Conservation (phyloP, 2,113 vertebrate species). For the Prietella phreatophila region DNA sequence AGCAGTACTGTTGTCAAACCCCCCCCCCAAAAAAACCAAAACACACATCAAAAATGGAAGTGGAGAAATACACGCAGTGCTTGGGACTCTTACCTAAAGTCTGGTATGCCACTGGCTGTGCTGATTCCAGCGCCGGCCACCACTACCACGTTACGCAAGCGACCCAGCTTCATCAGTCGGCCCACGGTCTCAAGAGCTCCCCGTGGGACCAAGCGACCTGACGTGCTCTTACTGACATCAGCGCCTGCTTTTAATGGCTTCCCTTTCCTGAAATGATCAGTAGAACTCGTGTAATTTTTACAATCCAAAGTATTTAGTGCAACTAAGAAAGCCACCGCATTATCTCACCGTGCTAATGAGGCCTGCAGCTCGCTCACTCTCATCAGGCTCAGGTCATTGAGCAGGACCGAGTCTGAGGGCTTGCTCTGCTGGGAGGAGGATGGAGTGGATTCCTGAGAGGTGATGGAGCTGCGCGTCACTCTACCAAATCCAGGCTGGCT, state of each 20-base stretch:
- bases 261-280: conserved; percentile 55
- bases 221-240: conserved; percentile 6
- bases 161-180: conserved; percentile 71
- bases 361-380: conserved; percentile 62
- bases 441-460: conserved; percentile 34
- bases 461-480: conserved; percentile 63
- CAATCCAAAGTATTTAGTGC: neutral
- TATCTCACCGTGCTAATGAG: conserved; percentile 57
- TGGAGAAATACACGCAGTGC: too few species aligned
- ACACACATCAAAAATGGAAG: too few species aligned
- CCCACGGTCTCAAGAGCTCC: conserved; percentile 69
- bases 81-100: conserved; percentile 69
- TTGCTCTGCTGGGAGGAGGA: conserved; percentile 57
- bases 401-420: conserved; percentile 59
- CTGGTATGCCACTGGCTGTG: conserved; percentile 78
- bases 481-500: conserved; percentile 53
- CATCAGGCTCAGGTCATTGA: conserved; percentile 69
- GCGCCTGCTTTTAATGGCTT: conserved; percentile 35
- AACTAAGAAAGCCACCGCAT: neutral
- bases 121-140: conserved; percentile 79
- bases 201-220: conserved; percentile 17
- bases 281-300: neutral
- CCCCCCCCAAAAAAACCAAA: too few species aligned
- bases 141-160: conserved; percentile 73
- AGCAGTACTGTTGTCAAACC: neutral